Conservation (phyloP, 1,140 invertebrate genomes). For the Pseudomyrmex pallidus region DNA sequence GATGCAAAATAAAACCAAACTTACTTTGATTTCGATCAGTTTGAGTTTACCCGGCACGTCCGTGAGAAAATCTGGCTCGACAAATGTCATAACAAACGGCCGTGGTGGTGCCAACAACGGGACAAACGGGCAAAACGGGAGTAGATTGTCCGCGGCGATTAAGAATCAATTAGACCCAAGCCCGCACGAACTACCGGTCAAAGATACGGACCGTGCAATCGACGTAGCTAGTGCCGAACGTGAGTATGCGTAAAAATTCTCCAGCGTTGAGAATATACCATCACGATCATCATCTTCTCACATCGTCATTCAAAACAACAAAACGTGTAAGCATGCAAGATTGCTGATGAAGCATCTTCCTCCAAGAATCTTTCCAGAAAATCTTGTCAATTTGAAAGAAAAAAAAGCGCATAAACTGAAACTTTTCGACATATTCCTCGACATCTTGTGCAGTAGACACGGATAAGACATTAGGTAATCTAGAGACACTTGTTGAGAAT, state of each 20-base stretch:
- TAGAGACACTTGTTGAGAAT: constrained; percentile 81
- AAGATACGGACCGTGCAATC: constrained; percentile 82
- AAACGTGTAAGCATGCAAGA: constrained; percentile 54
- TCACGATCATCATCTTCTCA: constrained; percentile 38
- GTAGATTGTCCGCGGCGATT: constrained; percentile 73
- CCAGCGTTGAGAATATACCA: background rate
- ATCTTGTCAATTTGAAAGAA: too few relatives aligned
- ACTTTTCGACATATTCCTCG: too few relatives aligned
- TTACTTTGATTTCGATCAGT: constrained; percentile 62
- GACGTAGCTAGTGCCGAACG: constrained; percentile 84
- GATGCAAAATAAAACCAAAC: background rate
- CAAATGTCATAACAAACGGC: constrained; percentile 78
- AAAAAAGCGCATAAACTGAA: too few relatives aligned
- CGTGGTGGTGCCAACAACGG: constrained; percentile 43
- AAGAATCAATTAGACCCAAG: constrained; percentile 82
- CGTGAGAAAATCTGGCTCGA: constrained; percentile 78
- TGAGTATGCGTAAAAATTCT: constrained; percentile 75
- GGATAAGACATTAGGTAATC: constrained; percentile 84
- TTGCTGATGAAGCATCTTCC: too few relatives aligned
- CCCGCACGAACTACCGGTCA: constrained; percentile 83
- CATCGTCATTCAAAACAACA: background rate
- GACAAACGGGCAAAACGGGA: constrained; percentile 64
- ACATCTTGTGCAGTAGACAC: constrained; percentile 78
- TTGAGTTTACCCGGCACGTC: constrained; percentile 75
- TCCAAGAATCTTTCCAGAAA: too few relatives aligned